Evolutionary conservation across 2,888 invertebrate genomes (phyloP), one percentile per base, ranked within the genome.

Genomic region (Nomada flava): DNA sequence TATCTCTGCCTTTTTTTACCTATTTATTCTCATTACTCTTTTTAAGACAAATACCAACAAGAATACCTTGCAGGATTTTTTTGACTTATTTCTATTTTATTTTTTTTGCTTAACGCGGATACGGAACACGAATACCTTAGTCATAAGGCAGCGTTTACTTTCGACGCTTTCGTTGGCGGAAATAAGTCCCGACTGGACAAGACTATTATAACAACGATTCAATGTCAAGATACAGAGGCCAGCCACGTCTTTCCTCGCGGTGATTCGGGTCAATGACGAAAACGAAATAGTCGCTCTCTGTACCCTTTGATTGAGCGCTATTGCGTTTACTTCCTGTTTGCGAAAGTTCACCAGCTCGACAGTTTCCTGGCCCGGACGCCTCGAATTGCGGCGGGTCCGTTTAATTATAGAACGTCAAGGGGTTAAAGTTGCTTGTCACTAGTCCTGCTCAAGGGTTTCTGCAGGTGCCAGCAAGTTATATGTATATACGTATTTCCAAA

Each of bases 181-280:
- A 70, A 64, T 79, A 78, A 79, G 63, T 67, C 65, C 15, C 15
- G 42, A n/a, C 65, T 44, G 52, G 47, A 60, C n/a, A n/a, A 15
- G 26, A 57, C 29, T 29, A 53, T 20, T 50, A 18, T 29, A 50
- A 55, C 47, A 42, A 26, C 75, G 79, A 63, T 79, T 79, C 85
- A 85, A 84, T 85, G 84, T 85, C 84, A 85, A 84, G 82, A 82
- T 75, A 79, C 76, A 73, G 76, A 79, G 82, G 79, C 73, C 68
- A 44, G 62, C 74, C 69, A 50, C 65, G 72, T 69, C 65, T 81
- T 68, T 73, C 59, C 47, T 29, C 11, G 10, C 64, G 62, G 62
- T 62, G 71, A 85, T 76, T 77, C 75, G 67, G 84, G 85, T 84
- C 85, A 85, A 85, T 85, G 85, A 79, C 84, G 72, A 80, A 67